Base-by-base conservation (phyloP, 1,140 invertebrate species). In the Zaprionus ornatus region DNA sequence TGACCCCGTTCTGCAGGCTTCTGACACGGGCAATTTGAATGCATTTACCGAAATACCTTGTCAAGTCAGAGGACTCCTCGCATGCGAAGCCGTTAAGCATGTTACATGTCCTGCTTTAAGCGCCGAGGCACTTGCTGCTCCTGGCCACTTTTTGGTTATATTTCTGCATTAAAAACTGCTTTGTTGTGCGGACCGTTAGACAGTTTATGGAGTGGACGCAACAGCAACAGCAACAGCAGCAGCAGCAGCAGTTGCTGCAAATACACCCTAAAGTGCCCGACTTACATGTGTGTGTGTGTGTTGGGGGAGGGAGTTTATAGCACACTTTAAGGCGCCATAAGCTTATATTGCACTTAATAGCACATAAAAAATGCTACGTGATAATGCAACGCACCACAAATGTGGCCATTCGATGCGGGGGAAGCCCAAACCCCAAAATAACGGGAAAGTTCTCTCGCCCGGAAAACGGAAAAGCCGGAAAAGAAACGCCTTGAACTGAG, bases 281-380 rank as follows among this genome's bases (percentile, higher is more conserved):
- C 62, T 59, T 72, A 80, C 23, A 45, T 66, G 35, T 21, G 23
- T 21, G 25, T 45, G 50, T 57, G 52, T 19, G 40, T 50, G 42
- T 67, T 72, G 19, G 17, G 48, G 62, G 42, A 63, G 63, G 19
- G 57, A 83, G 84, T 90, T 87, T 88, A 87, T 88, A 67, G 85
- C 84, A 84, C 59, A 80, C 77, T 87, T 88, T 87, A 80, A 84
- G 82, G 80, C 80, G 70, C 77, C 77, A 74, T 87, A 73, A 87
- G 77, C 84, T 88, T 80, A 87, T 88, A 76, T 78, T 75, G 84
- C 84, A 87, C 84, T 87, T 87, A 87, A 87, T 87, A 87, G 84
- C 84, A 87, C 77, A 87, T 87, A 88, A 87, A 87, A 79, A 88
- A 77, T 78, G 75, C 60, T 60, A 88, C 84, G 84, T 87, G 84